Conservation (phyloP, 2,797 vertebrate genomes). For the Meriones psammophilus region DNA sequence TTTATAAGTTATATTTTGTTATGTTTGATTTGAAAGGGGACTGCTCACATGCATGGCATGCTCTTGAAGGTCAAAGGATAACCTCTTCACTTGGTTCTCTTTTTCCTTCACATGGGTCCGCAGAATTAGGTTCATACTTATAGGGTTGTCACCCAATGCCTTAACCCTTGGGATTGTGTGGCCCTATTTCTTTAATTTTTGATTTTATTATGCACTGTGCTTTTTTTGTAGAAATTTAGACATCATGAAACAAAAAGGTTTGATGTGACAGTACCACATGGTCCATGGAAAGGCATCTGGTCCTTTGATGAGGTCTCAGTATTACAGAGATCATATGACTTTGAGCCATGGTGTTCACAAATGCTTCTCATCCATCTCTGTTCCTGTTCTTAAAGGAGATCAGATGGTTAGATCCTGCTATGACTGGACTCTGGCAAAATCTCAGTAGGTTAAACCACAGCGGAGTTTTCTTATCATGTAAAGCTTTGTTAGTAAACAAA, state of each 20-base stretch:
- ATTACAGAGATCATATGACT: not conserved
- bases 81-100: not conserved
- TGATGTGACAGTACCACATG: too few relatives aligned
- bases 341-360: not conserved
- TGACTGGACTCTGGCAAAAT: not conserved
- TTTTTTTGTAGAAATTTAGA: not conserved
- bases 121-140: not conserved
- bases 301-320: not conserved
- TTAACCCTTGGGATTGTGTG: not conserved
- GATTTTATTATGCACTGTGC: not conserved
- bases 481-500: not conserved
- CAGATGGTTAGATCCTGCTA: not conserved
- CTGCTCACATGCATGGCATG: too few relatives aligned
- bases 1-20: not conserved
- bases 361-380: not conserved
- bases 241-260: not conserved
- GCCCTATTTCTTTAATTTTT: not conserved
- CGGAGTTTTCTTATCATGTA: not conserved
- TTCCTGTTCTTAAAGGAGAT: not conserved
- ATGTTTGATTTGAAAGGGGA: too few relatives aligned
- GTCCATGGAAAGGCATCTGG: not conserved
- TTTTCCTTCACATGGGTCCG: not conserved
- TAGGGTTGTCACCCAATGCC: not conserved
- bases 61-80: not conserved
- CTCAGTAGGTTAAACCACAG: not conserved